phyloP scores from a whole-genome alignment of 1,140 invertebrate species.

The Drosophila nigromelanica region DNA sequence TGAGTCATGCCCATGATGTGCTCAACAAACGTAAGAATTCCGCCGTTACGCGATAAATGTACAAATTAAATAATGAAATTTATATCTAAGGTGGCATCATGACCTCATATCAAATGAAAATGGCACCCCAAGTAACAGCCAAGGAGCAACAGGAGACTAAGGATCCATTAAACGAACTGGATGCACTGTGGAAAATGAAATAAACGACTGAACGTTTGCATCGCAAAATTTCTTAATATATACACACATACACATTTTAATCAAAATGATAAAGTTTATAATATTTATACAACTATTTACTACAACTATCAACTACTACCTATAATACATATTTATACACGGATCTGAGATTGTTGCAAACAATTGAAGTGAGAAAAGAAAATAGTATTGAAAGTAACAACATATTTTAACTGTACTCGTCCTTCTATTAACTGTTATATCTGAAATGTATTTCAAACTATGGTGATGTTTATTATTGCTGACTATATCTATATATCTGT shows the following conservation, averaged over 20 bases:
- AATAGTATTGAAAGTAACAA: slow-evolving; percentile 54
- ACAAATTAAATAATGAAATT: background rate
- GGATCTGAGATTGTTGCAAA: slow-evolving; percentile 58
- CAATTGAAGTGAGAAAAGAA: slow-evolving; percentile 28
- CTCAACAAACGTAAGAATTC: slow-evolving; percentile 75
- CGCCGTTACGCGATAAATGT: background rate
- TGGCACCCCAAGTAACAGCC: slow-evolving; percentile 76
- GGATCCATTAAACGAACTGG: slow-evolving; percentile 82
- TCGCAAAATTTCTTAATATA: slow-evolving; percentile 28
- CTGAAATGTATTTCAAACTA: slow-evolving; percentile 53
- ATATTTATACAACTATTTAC: slow-evolving; percentile 40
- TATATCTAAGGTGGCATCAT: slow-evolving; percentile 73
- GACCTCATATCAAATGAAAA: slow-evolving; percentile 84
- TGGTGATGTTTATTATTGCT: slow-evolving; percentile 61
- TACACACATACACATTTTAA: slow-evolving; percentile 25
- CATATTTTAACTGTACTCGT: slow-evolving; percentile 40
- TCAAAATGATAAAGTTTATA: slow-evolving; percentile 37
- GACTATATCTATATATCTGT: slow-evolving; percentile 22
- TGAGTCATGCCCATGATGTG: slow-evolving; percentile 78
- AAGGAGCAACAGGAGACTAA: slow-evolving; percentile 80
- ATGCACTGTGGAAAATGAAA: slow-evolving; percentile 83
- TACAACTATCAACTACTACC: slow-evolving; percentile 39
- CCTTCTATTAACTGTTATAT: slow-evolving; percentile 57
- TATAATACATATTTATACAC: slow-evolving; percentile 32
- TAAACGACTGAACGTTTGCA: slow-evolving; percentile 57